Evolutionary conservation across 2,113 vertebrate genomes (phyloP).

Genomic region (Camelus dromedarius): DNA sequence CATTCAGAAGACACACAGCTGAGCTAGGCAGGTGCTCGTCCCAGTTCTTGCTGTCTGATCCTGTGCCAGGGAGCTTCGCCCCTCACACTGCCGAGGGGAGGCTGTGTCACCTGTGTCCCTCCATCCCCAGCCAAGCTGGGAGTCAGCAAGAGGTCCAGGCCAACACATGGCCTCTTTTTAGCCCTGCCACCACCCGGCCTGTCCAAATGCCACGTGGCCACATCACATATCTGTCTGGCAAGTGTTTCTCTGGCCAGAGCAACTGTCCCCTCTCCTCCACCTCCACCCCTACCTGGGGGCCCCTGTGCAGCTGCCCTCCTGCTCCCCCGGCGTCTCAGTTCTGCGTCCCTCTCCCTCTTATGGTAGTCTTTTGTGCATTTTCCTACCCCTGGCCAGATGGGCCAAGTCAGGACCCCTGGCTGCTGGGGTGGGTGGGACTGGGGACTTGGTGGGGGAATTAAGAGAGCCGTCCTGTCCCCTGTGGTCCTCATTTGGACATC

Average conservation of each 20-base stretch:
- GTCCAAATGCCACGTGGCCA: background rate
- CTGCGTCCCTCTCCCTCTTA: background rate
- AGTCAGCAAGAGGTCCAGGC: background rate
- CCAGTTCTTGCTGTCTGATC: background rate
- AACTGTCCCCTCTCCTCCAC: background rate
- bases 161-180: slow-evolving; percentile 40
- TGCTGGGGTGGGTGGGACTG: too few species aligned
- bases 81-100: rapidly evolving
- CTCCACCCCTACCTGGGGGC: rapidly evolving
- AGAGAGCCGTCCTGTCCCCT: background rate
- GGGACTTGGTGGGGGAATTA: background rate
- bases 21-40: background rate
- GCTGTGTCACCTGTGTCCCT: rapidly evolving
- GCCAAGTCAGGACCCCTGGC: background rate
- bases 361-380: rapidly evolving
- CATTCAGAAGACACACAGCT: background rate
- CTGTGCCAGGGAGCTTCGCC: rapidly evolving
- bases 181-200: background rate
- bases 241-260: slow-evolving; percentile 3
- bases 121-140: background rate
- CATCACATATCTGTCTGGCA: background rate
- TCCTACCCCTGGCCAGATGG: slow-evolving; percentile 77
- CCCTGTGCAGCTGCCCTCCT: background rate
- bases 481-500: background rate
- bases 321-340: background rate